Evolutionary conservation across 2,113 vertebrate species (phyloP), one percentile per base, ranked within the genome.

Genomic region (Mugil cephalus): DNA sequence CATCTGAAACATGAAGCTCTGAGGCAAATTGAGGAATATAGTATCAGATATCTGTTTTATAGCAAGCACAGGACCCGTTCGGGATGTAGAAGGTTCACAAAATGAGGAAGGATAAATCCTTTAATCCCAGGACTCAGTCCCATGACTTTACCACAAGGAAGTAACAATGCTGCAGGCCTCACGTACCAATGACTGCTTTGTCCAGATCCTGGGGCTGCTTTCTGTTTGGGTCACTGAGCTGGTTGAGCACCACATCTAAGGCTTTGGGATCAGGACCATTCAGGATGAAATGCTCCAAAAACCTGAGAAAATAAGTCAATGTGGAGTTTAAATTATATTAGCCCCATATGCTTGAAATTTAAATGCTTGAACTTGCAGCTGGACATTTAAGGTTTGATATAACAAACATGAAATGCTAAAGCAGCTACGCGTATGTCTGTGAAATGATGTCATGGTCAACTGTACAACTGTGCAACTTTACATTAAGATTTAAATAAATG

Each of bases 211-310:
- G 90, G 4, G 90, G 90, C 48, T 92, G 88, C 46, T 88, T 91
- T 59, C 92, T 87, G 61, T 89, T 85, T 0, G 79, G 82, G 73
- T 94, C 87, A 56, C 35, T 88, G 48, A 94, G 89, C 87, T 94
- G 89, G 62, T 42, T 30, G 1, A 93, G 59, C 40, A 94, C 90
- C 0, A 18, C 8, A 15, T 92, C 86, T 72, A 93, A 17, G 4
- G 77, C 91, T 34, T 86, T 86, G 4, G 89, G 84, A 83, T 93
- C 91, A 19, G 91, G 77, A 56, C 93, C 93, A n/a, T 93, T 86
- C 61, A 94, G 82, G 60, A 94, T 94, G 53, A 90, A 94, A 87
- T 92, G 69, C 72, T 94, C 92, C 79, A 94, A 62, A 70, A 94
- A 72, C 83, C 92, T 94, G 69, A 4, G 10, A 63, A 65, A 73